Evolutionary conservation across 1,140 invertebrate genomes (phyloP), one percentile per base, ranked within the genome.

Genomic region (Charaxes varanes): DNA sequence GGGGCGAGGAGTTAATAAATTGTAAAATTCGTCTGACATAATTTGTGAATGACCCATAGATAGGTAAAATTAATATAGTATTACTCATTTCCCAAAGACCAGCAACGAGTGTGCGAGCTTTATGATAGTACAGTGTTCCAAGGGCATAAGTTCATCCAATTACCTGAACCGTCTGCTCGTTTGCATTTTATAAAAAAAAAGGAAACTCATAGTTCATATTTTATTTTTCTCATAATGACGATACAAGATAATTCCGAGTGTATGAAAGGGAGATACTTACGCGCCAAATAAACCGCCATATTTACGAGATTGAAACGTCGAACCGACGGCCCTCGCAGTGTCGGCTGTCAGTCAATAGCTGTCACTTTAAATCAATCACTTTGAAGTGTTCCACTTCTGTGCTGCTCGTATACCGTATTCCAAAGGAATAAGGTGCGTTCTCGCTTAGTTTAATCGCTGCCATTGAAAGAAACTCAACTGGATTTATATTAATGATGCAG

Each of bases 301-400:
- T 62, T 66, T 53, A 61, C 41, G 57, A 53, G 50, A 64, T 62
- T 67, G 58, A 64, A 57, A 64, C 31, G 54, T 64, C 54, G 50
- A 46, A 41, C 46, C 41, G 48, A 40, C 36, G 46, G 52, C 36
- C 27, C 45, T 42, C 23, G 30, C 32, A 34, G 11, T 55, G 52
- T 52, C 38, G 28, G 53, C 41, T 55, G 49, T 47, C 56, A 47
- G 22, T 56, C 54, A 63, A 58, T 61, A 63, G 56, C 53, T 60
- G 62, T 62, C 59, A 46, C 41, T 43, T 62, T 62, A 61, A 62
- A 66, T 63, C 63, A 66, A 56, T 63, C 62, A 62, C 38, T 42
- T 33, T 42, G 26, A 36, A 48, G 32, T 43, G 36, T 16, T 53
- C 41, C 8, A 45, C 19, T 41, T 33, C 33, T 37, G 34, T 27